phyloP scores from a whole-genome alignment of 2,113 vertebrate genomes.

The Rhabdornis inornatus region DNA sequence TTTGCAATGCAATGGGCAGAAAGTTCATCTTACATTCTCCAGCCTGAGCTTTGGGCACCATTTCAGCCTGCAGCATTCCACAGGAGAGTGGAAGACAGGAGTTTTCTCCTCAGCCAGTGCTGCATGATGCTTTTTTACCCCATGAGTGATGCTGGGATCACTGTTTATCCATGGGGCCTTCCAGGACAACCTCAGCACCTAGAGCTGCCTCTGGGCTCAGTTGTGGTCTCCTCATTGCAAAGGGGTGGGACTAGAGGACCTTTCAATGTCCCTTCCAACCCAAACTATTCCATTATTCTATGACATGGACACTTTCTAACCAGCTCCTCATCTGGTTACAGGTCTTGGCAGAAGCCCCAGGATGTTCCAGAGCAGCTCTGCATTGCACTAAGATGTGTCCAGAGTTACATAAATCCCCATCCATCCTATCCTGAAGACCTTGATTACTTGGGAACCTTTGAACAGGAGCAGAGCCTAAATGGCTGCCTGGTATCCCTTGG shows the following conservation, averaged over 20 bases:
- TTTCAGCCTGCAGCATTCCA: background rate
- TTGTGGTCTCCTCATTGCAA: background rate
- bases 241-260: background rate
- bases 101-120: background rate
- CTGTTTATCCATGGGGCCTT: background rate
- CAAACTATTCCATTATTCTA: background rate
- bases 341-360: background rate
- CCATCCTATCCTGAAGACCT: background rate
- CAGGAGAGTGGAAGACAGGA: background rate
- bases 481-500: background rate
- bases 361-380: background rate
- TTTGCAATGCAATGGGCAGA: background rate
- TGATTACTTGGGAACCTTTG: background rate
- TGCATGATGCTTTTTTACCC: background rate
- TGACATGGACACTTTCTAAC: background rate
- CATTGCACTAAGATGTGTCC: accelerated
- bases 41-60: background rate
- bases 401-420: background rate
- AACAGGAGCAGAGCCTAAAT: background rate
- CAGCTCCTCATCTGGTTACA: background rate
- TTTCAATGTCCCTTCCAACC: background rate
- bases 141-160: background rate
- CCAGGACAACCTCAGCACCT: background rate
- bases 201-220: background rate
- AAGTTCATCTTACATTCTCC: background rate